Evolutionary conservation across 2,797 vertebrate species (phyloP).

Genomic region (Alcedo atthis): DNA sequence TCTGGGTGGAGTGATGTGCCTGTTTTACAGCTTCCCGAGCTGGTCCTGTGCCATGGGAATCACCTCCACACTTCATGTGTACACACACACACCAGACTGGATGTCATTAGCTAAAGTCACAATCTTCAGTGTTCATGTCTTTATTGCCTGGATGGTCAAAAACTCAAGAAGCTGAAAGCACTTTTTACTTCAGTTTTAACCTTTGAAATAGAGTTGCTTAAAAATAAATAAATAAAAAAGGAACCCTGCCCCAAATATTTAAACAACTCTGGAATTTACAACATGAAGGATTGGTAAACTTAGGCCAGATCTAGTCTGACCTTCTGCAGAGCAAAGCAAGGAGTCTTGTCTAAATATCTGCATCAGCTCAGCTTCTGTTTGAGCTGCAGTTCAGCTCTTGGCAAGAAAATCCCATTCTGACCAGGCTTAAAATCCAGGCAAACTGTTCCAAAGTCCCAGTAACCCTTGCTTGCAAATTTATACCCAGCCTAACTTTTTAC

Average conservation of each 20-base stretch:
- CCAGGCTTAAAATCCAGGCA: neutral
- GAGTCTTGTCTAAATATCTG: neutral
- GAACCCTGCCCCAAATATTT: constrained; percentile 34
- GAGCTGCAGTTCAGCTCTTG: neutral
- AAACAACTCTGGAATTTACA: constrained; percentile 49
- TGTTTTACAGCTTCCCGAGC: neutral
- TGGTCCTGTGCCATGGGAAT: neutral
- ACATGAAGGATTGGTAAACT: constrained; percentile 33
- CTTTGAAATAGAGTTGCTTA: constrained; percentile 7
- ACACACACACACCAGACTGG: neutral
- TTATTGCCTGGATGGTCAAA: neutral
- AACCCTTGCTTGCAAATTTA: neutral
- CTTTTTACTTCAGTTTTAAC: constrained; percentile 38
- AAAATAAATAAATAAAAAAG: neutral
- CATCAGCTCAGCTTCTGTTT: constrained; percentile 11
- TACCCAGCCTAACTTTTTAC: neutral
- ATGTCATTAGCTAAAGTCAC: neutral
- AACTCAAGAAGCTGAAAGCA: neutral
- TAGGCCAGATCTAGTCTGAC: constrained; percentile 23
- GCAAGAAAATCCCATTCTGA: neutral
- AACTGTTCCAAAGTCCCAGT: neutral
- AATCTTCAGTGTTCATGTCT: neutral
- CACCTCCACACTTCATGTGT: neutral
- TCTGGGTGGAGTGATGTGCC: neutral
- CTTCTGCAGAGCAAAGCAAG: constrained; percentile 7